Percentiles rank a stretch among this genome's conserved stretches.
These are phyloP conservation scores for Lepidurus couesii DNA, from an alignment of 1,140 invertebrate genomes.

Conservation along the genomic window DNA sequence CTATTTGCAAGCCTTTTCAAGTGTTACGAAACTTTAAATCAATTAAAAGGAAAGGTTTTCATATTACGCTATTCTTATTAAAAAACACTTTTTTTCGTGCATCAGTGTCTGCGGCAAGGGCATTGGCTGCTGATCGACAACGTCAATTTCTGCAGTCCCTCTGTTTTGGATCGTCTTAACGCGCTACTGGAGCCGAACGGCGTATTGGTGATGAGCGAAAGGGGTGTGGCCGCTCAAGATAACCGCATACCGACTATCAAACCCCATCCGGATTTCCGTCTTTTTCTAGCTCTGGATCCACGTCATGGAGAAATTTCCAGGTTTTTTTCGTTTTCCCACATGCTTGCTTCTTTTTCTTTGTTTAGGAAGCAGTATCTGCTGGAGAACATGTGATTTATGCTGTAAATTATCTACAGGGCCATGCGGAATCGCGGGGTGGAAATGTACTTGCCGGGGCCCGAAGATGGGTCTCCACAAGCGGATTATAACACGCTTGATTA, in stretches of 20 bases:
- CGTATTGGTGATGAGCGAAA: conserved; percentile 80
- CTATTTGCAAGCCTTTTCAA: too few relatives aligned
- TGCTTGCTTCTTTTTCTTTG: background rate
- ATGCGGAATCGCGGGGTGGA: conserved; percentile 97
- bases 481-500: conserved; percentile 46
- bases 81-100: background rate
- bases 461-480: conserved; percentile 41
- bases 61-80: background rate
- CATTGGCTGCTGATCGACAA: conserved; percentile 92
- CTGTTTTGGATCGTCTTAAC: conserved; percentile 94
- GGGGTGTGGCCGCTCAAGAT: conserved; percentile 67
- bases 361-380: background rate
- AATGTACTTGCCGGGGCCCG: conserved; percentile 61
- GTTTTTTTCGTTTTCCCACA: conserved; percentile 42
- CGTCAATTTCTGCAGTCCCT: conserved; percentile 93
- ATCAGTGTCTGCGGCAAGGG: conserved; percentile 67
- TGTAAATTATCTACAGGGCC: conserved; percentile 56
- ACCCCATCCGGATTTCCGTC: conserved; percentile 84
- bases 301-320: conserved; percentile 89
- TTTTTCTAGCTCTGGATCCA: conserved; percentile 93
- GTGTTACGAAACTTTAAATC: too few relatives aligned
- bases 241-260: conserved; percentile 61
- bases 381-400: conserved; percentile 24
- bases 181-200: conserved; percentile 89
- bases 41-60: too few relatives aligned